A percentile compares a stretch with the other conserved stretches of the same genome.
These are phyloP conservation scores for Triplophysa siluroides DNA, from an alignment of 2,113 vertebrate species.

Conservation along the genomic window DNA sequence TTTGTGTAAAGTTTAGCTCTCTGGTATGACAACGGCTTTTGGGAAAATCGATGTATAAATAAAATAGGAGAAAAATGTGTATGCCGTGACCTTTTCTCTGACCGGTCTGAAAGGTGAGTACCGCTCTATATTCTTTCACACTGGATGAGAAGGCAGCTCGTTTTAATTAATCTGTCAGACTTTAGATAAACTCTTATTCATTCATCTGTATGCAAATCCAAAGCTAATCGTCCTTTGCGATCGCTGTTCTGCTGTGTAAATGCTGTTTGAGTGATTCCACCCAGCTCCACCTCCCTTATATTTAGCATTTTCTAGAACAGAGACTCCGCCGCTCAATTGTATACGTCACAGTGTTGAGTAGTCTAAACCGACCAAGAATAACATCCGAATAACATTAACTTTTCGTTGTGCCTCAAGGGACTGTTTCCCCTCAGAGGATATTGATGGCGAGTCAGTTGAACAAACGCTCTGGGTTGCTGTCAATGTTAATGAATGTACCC, in stretches of 20 bases:
- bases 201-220: constrained; percentile 46
- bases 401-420: background rate
- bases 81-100: constrained; percentile 2
- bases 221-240: background rate
- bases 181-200: constrained; percentile 18
- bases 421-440: background rate
- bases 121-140: constrained; percentile 20
- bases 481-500: background rate
- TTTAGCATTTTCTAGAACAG: background rate
- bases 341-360: background rate
- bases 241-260: constrained; percentile 18
- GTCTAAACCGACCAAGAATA: background rate
- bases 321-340: background rate
- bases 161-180: constrained; percentile 23
- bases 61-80: background rate
- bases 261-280: background rate
- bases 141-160: constrained; percentile 6
- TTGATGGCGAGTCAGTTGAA: background rate
- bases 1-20: background rate
- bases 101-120: constrained; percentile 1
- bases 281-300: background rate
- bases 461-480: constrained; percentile 6
- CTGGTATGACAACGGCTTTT: background rate
- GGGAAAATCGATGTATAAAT: background rate
- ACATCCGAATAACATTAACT: background rate